Evolutionary conservation across 2,797 vertebrate genomes (phyloP).

Genomic region (Siniperca obscura): DNA sequence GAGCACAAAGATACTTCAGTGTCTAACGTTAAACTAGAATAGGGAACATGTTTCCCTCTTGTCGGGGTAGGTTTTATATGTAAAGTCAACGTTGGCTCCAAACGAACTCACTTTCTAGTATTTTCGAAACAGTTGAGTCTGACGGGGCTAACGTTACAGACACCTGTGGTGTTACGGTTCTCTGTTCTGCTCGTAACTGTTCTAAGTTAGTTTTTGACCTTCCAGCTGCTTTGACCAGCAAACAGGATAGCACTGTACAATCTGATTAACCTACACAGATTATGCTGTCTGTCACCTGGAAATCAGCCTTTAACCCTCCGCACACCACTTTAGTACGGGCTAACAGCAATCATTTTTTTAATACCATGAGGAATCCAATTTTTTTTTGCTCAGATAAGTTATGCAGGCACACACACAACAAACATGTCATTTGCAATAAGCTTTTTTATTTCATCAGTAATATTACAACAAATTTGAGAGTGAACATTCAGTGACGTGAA

Average conservation of each 20-base stretch:
- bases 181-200: not conserved
- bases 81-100: not conserved
- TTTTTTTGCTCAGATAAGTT: no score
- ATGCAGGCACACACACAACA: no score
- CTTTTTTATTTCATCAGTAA: not conserved
- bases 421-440: not conserved
- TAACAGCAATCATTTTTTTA: not conserved
- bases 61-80: not conserved
- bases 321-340: not conserved
- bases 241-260: not conserved
- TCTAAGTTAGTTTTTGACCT: not conserved
- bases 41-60: no score
- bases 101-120: not conserved
- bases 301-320: conserved; percentile 1
- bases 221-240: not conserved
- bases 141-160: not conserved
- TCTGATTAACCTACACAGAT: conserved; percentile 50
- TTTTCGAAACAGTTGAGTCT: not conserved
- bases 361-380: no score
- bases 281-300: not conserved
- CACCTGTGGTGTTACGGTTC: not conserved
- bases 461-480: not conserved
- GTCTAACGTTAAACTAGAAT: not conserved
- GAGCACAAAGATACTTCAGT: not conserved
- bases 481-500: not conserved